Conservation (phyloP, 2,888 invertebrate species). For the Tenthredo mesomela region DNA sequence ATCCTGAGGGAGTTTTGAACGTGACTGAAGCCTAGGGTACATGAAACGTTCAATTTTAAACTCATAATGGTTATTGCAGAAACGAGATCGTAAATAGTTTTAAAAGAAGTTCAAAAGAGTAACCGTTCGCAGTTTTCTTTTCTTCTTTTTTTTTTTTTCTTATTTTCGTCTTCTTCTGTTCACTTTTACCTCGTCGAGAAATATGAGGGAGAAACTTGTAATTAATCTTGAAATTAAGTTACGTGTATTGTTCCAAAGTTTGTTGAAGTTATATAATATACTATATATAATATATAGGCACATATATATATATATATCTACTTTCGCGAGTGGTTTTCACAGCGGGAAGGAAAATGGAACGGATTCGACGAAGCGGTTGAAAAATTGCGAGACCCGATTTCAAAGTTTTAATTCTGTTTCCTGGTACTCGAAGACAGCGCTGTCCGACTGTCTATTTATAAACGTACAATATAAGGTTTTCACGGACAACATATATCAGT, state of each 20-base stretch:
- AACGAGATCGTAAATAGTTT: conserved; percentile 49
- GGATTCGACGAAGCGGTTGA: conserved; percentile 21
- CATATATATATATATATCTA: not conserved
- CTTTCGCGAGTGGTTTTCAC: conserved; percentile 4
- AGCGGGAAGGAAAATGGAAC: conserved; percentile 1
- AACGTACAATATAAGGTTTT: not conserved
- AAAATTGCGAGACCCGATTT: conserved; percentile 29
- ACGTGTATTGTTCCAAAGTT: conserved; percentile 49
- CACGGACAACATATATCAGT: not conserved
- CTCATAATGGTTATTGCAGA: conserved; percentile 39
- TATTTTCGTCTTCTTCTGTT: not conserved
- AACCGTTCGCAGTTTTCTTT: not conserved
- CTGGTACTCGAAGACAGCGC: not conserved
- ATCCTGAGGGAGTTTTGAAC: conserved; percentile 26
- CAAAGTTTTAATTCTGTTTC: conserved; percentile 33
- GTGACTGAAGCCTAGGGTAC: not conserved
- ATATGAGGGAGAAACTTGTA: conserved; percentile 43
- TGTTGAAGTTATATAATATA: conserved; percentile 18
- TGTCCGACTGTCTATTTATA: not conserved
- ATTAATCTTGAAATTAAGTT: conserved; percentile 52
- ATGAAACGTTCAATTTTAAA: conserved; percentile 26
- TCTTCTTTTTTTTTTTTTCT: not conserved
- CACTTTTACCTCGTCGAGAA: not conserved
- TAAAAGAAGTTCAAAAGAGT: conserved; percentile 43
- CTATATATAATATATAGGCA: not conserved